Base-by-base conservation (phyloP, 2,797 vertebrate species). In the Schizothorax lantsangensis region DNA sequence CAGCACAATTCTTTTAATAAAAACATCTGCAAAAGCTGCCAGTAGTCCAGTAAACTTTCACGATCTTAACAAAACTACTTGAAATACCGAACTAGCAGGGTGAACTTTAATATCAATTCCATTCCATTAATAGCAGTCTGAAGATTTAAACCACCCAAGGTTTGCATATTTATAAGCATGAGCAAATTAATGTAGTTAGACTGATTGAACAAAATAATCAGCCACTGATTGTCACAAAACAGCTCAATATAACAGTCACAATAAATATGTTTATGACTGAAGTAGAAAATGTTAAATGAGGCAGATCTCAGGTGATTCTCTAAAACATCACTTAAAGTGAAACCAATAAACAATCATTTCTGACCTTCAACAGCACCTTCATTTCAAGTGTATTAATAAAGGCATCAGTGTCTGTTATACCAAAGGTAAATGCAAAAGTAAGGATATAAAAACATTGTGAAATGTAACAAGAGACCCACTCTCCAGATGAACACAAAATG, bases 301-400 rank as follows among this genome's bases (percentile, higher is more conserved):
- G 21, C 33, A 40, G 36, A 62, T 62, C 14, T 79, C 54, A 6
- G n/a, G 38, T 15, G 6, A 78, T 78, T 78, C 33, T 57, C 5
- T 57, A 23, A 40, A 40, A 78, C 19, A 57, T 38, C 30, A 38
- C 2, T 38, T 10, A 19, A 23, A 36, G 11, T 23, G 10, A 54
- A 23, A 33, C 30, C 49, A 57, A 23, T 36, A 12, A 78, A 23
- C 21, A 78, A 77, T 78, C 0, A 4, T n/a, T 15, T 38, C 19
- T 23, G 11, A 57, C 33, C 2, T 26, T 59, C 2, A 43, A 59
- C 1, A 4, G 12, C 52, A 79, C 6, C 36, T 79, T 15, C 0
- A n/a, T 79, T 59, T 40, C 38, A 79, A 38, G 33, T 78, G 11
- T 78, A 47, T 73, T 73, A 73, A 73, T 73, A 7, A 47, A 77